Base-by-base conservation (phyloP, 1,140 invertebrate genomes). In the Pachypeltis micranthus region DNA sequence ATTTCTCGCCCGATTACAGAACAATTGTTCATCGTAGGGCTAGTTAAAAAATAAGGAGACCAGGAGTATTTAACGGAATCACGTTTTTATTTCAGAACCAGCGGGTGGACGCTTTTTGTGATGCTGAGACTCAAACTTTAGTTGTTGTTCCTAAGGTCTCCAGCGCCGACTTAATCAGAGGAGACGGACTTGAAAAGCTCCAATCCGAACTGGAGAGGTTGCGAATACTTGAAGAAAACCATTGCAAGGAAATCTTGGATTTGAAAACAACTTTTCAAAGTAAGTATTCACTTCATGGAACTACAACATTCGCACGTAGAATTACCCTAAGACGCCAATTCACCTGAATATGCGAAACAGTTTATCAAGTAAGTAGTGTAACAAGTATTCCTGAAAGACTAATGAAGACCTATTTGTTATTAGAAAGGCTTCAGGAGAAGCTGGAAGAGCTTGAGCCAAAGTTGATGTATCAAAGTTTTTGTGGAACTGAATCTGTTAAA, bases 371-470 rank as follows among this genome's bases (percentile, higher is more conserved):
- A 31, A 59, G 29, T n/a, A 19, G 29, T 12, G 25, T 21, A 16
- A 19, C 39, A 2, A 28, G 27, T 28, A 23, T 23, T 59, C 21
- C 57, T n/a, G 19, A 59, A 14, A 31, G 39, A 19, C 57, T 27
- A 31, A 59, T 7, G 25, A 31, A 31, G 29, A 24, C 28, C 12
- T 1, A 51, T 47, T 12, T 2, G 2, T 47, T 12, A 2, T 2
- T 26, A 62, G 60, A 51, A 54, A 26, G n/a, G 19, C 27, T 62
- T n/a, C n/a, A 51, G 19, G 60, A 54, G 27, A 10, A 57, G 27
- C 23, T 63, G 23, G 27, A 56, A 39, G 28, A 63, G 25, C 21
- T 63, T 16, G 62, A 63, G 44, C 31, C 14, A n/a, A 56, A 57
- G 23, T 10, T 63, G 3, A 3, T 16, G 12, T 23, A 27, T 39